Percentiles rank a stretch among this genome's conserved stretches.
Conservation (phyloP, 2,888 invertebrate genomes). For the Oxystoma pomonae region DNA sequence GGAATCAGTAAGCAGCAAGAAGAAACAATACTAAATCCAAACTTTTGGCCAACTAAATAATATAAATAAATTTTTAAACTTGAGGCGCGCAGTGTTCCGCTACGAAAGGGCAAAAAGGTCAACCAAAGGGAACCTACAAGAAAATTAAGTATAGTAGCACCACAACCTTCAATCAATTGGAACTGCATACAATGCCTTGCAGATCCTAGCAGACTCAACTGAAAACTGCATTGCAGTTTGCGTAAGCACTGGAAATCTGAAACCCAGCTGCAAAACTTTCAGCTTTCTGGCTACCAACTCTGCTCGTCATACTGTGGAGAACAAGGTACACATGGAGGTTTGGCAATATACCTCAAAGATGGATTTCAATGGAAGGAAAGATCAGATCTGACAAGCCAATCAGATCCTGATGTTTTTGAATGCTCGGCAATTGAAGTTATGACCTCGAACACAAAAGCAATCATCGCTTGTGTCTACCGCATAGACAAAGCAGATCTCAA, state of each 20-base stretch:
- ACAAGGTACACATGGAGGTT: too few relatives aligned
- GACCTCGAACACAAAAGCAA: too few relatives aligned
- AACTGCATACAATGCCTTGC: neutral
- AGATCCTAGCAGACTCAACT: neutral
- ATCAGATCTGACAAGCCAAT: too few relatives aligned
- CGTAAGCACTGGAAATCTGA: slow-evolving; percentile 1
- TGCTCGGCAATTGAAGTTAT: too few relatives aligned
- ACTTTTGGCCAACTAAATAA: neutral
- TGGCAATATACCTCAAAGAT: too few relatives aligned
- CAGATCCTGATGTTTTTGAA: too few relatives aligned
- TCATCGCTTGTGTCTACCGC: too few relatives aligned
- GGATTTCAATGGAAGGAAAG: too few relatives aligned
- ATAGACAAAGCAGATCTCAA: too few relatives aligned
- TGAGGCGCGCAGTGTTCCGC: neutral
- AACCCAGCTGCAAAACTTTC: slow-evolving; percentile 2
- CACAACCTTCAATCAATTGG: neutral
- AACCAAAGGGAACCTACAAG: neutral
- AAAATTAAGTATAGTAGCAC: neutral
- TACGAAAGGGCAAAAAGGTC: neutral
- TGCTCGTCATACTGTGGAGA: too few relatives aligned
- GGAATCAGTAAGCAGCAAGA: neutral
- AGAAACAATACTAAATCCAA: neutral
- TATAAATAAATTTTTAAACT: neutral
- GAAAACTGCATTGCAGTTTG: neutral
- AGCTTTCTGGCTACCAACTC: too few relatives aligned